Percentiles rank a stretch among this genome's conserved stretches.
These are phyloP conservation scores for Pemphredon lugubris DNA, from an alignment of 2,888 invertebrate species.

Conservation along the genomic window DNA sequence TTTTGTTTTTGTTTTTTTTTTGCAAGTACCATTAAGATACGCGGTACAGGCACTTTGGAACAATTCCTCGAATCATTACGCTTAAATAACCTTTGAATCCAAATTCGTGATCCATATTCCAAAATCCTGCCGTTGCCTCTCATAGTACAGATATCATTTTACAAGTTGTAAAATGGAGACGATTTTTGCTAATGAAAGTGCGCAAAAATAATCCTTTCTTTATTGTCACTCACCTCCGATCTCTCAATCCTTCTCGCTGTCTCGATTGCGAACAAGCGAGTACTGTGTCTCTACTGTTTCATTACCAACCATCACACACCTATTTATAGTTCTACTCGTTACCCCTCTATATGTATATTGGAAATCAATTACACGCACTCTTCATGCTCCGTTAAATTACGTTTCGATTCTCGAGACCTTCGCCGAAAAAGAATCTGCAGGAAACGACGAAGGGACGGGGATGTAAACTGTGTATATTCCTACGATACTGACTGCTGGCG, in stretches of 20 bases:
- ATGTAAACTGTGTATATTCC: slow-evolving; percentile 4
- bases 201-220: slow-evolving; percentile 48
- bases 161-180: neutral
- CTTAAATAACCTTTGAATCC: too few species aligned
- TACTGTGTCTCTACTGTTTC: slow-evolving; percentile 18
- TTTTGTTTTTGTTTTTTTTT: neutral
- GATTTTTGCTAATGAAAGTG: slow-evolving; percentile 8
- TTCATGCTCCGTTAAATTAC: slow-evolving; percentile 44
- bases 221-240: slow-evolving; percentile 62
- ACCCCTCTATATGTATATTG: slow-evolving; percentile 34
- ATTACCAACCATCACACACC: slow-evolving; percentile 35
- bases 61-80: neutral
- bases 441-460: slow-evolving; percentile 19
- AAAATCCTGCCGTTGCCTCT: neutral
- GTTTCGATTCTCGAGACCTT: slow-evolving; percentile 11
- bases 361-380: slow-evolving; percentile 38
- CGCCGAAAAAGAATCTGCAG: neutral
- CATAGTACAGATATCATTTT: slow-evolving; percentile 7
- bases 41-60: neutral
- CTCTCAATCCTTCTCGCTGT: slow-evolving; percentile 9
- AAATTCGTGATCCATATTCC: neutral
- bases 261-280: slow-evolving; percentile 4
- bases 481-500: slow-evolving; percentile 32
- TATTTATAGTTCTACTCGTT: slow-evolving; percentile 43
- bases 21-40: neutral